These are phyloP conservation scores for Arbacia lixula DNA, from an alignment of 53 echinoderm and acorn worm species.

Conservation along the genomic window DNA sequence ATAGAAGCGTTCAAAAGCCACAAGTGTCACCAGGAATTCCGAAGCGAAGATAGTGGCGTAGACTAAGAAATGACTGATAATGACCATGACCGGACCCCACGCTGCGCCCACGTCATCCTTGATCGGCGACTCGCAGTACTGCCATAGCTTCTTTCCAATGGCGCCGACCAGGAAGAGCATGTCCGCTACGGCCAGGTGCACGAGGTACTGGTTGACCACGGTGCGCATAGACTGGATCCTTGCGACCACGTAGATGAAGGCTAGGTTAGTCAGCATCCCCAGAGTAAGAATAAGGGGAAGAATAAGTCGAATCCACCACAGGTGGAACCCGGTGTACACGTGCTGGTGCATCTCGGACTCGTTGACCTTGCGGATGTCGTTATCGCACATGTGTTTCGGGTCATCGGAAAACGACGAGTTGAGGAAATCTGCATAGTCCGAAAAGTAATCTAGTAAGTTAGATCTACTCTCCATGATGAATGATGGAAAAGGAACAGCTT, in stretches of 20 bases:
- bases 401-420: not conserved
- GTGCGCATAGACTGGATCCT: constrained; percentile 86
- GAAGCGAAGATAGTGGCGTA: constrained; percentile 77
- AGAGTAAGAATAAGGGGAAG: constrained; percentile 72
- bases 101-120: constrained; percentile 51
- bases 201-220: constrained; percentile 80
- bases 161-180: constrained; percentile 74
- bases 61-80: constrained; percentile 50
- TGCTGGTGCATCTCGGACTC: not conserved
- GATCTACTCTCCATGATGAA: too few species aligned
- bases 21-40: constrained; percentile 81
- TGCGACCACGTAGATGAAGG: constrained; percentile 84
- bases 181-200: constrained; percentile 89
- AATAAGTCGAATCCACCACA: constrained; percentile 39
- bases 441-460: not conserved
- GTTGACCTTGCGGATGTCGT: not conserved
- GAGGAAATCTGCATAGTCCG: not conserved
- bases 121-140: constrained; percentile 63
- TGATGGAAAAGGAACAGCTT: too few species aligned
- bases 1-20: constrained; percentile 79
- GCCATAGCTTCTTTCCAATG: constrained; percentile 78
- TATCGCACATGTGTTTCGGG: not conserved
- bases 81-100: constrained; percentile 50
- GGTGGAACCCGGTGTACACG: constrained; percentile 32
- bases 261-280: constrained; percentile 78